Evolutionary conservation across 2,888 invertebrate genomes (phyloP).

Genomic region (Acleris holmiana): DNA sequence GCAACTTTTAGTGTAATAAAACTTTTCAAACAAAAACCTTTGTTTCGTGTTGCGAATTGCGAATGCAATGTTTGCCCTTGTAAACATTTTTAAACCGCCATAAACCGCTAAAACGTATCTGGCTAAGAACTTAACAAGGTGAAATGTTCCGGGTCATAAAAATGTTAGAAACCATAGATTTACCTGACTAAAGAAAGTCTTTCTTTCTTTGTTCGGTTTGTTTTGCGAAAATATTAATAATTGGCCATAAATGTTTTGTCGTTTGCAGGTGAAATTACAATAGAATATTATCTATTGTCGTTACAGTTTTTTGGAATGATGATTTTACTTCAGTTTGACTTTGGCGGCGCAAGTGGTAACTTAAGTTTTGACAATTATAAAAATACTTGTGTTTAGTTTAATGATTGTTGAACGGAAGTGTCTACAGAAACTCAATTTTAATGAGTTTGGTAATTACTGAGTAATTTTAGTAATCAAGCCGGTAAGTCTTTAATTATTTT

Average conservation of each 20-base stretch:
- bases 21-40: conserved; percentile 45
- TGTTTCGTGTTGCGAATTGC: conserved; percentile 51
- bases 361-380: background rate
- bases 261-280: conserved; percentile 64
- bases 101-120: conserved; percentile 81
- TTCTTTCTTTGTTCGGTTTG: conserved; percentile 66
- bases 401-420: background rate
- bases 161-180: conserved; percentile 70
- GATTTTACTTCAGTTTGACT: conserved; percentile 18
- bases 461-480: background rate
- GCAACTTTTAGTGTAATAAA: conserved; percentile 46
- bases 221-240: conserved; percentile 66
- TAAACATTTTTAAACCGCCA: conserved; percentile 75
- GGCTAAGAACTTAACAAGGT: conserved; percentile 66
- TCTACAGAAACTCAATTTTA: background rate
- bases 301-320: conserved; percentile 4
- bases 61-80: conserved; percentile 80
- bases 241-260: conserved; percentile 61
- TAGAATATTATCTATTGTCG: conserved; percentile 27
- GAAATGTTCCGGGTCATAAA: conserved; percentile 72
- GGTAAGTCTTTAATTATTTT: conserved; percentile 3
- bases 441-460: too few relatives aligned
- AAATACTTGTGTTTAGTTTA: background rate
- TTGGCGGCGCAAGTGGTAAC: background rate
- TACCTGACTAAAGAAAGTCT: conserved; percentile 79